Percentiles rank a stretch among this genome's conserved stretches.
Evolutionary conservation across 2,888 invertebrate genomes (phyloP).

Genomic region (Pandemis heparana): DNA sequence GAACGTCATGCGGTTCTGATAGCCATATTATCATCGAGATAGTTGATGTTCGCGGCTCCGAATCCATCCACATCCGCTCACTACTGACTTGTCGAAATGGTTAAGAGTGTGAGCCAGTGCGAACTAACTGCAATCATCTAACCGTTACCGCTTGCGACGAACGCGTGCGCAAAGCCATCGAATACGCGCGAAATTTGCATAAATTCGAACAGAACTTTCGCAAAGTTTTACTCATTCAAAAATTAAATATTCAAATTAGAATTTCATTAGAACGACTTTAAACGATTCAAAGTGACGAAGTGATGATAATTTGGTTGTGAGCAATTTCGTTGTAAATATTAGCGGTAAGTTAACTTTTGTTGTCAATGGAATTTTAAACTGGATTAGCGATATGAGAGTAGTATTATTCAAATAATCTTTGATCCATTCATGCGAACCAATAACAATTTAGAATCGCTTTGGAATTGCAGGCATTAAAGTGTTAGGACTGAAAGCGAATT

Average conservation of each 20-base stretch:
- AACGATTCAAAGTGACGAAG: slow-evolving; percentile 34
- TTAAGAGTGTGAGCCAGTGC: slow-evolving; percentile 73
- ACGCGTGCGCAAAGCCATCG: slow-evolving; percentile 66
- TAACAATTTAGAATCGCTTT: slow-evolving; percentile 14
- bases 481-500: background rate
- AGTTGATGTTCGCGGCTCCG: slow-evolving; percentile 52
- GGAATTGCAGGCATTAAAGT: background rate
- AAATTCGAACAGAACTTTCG: slow-evolving; percentile 50
- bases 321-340: slow-evolving; percentile 39
- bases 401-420: slow-evolving; percentile 1
- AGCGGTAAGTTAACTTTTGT: slow-evolving; percentile 37
- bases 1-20: slow-evolving; percentile 36
- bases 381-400: background rate
- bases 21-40: slow-evolving; percentile 44
- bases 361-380: slow-evolving; percentile 12
- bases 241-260: background rate
- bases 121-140: slow-evolving; percentile 74
- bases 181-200: slow-evolving; percentile 57
- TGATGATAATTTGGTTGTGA: slow-evolving; percentile 43
- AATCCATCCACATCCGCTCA: slow-evolving; percentile 68
- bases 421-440: slow-evolving; percentile 1
- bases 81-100: slow-evolving; percentile 71
- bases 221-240: slow-evolving; percentile 2
- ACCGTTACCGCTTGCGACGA: slow-evolving; percentile 68
- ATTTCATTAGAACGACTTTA: background rate